A percentile compares a stretch with the other conserved stretches of the same genome.
Evolutionary conservation across 2,113 vertebrate genomes (phyloP).

Genomic region (Odocoileus hemionus): DNA sequence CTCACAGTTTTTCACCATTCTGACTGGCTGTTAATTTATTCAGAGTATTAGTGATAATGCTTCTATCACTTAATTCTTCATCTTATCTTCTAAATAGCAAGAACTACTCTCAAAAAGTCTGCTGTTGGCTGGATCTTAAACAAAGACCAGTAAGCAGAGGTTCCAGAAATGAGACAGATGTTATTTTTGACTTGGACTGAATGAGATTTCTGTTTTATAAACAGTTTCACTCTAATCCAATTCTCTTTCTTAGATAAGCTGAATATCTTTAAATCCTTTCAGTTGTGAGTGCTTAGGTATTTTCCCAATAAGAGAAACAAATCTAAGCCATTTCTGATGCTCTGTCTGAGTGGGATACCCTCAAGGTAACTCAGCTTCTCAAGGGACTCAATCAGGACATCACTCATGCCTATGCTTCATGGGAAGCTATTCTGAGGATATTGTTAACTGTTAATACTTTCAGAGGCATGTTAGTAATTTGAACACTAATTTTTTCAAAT

Average conservation of each 20-base stretch:
- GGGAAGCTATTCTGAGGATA: not conserved
- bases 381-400: not conserved
- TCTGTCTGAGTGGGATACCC: not conserved
- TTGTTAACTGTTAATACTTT: not conserved
- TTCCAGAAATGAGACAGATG: not conserved
- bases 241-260: not conserved
- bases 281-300: not conserved
- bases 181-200: not conserved
- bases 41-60: not conserved
- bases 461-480: not conserved
- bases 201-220: not conserved
- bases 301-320: not conserved
- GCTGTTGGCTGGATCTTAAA: not conserved
- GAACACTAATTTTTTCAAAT: conserved; percentile 22
- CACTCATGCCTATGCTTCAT: not conserved
- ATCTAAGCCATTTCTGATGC: not conserved
- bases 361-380: not conserved
- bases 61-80: not conserved
- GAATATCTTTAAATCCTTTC: not conserved
- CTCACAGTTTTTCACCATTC: not conserved
- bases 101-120: not conserved
- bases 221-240: not conserved
- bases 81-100: not conserved
- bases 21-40: conserved; percentile 32
- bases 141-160: not conserved